Evolutionary conservation across 2,113 vertebrate species (phyloP), one percentile per base, ranked within the genome.

Genomic region (Salvelinus sp.): DNA sequence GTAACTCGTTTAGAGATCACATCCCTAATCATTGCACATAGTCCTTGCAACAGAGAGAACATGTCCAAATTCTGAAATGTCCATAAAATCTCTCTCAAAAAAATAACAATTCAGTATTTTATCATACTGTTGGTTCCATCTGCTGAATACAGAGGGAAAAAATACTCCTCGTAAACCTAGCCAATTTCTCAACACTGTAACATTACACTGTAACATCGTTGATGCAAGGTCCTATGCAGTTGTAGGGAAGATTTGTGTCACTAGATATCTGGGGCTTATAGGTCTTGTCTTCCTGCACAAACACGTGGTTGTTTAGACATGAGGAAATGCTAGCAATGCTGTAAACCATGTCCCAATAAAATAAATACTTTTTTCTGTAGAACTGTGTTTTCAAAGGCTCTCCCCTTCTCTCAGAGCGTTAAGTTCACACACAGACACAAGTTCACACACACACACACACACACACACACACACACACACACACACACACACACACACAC

Each of bases 401-500:
- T 38, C 38, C 38, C 7, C 7, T 38, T 38, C 38, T 38, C 38
- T 9, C 6, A 38, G 7, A 38, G 38, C 7, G 7, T 38, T 33
- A 33, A 33, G 6, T 33, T 33, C 33, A 44, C 77, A 69, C 77
- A 80, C 80, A 82, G 69, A 28, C 58, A 82, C 79, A 25, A 6
- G 1, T 38, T 38, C 6, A 38, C 77, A 82, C 80, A 82, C 69
- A 38, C 50, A 77, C 50, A 82, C 79, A n/a, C 33, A 33, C 54
- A 64, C 54, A 80, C 83, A 78, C 78, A 77, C 76, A 80, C 80
- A 88, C 83, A 78, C 78, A 77, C 76, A 80, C 80, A 88, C 83
- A 78, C 78, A 77, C 76, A 80, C 80, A 88, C 83, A 78, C 78
- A 77, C 76, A 80, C 80, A 88, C 83, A 78, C 78, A 77, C 76